Evolutionary conservation across 2,888 invertebrate species (phyloP).

Genomic region (Carpatolechia fugitivella): DNA sequence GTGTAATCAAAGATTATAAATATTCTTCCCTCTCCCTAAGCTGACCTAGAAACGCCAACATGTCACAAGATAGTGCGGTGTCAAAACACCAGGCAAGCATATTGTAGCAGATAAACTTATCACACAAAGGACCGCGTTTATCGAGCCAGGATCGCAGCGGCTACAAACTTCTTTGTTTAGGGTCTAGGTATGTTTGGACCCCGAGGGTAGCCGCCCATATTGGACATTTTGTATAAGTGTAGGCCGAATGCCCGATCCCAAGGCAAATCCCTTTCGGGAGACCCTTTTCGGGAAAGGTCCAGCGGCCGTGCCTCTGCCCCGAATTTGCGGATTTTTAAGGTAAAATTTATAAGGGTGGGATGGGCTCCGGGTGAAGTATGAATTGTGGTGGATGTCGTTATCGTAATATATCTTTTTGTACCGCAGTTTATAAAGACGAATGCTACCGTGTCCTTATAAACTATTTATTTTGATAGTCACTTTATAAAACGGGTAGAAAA

Average conservation of each 20-base stretch:
- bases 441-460: neutral
- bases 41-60: neutral
- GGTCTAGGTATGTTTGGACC: conserved; percentile 63
- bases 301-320: conserved; percentile 67
- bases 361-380: conserved; percentile 34
- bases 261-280: conserved; percentile 75
- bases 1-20: too few relatives aligned
- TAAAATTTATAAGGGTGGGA: conserved; percentile 73
- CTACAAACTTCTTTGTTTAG: conserved; percentile 76
- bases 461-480: too few relatives aligned
- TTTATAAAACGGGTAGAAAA: too few relatives aligned
- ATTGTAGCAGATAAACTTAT: conserved; percentile 13
- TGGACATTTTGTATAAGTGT: conserved; percentile 79
- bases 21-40: too few relatives aligned
- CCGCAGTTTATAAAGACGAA: conserved; percentile 3
- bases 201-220: conserved; percentile 62
- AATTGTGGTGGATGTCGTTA: conserved; percentile 35
- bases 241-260: conserved; percentile 68
- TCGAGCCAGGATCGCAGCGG: conserved; percentile 51
- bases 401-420: conserved; percentile 27
- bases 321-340: conserved; percentile 80
- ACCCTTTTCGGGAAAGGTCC: conserved; percentile 73
- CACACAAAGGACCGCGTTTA: conserved; percentile 28
- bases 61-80: neutral
- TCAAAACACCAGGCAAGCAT: conserved; percentile 1